Conservation (phyloP, 1,140 invertebrate genomes). For the Samia ricini region DNA sequence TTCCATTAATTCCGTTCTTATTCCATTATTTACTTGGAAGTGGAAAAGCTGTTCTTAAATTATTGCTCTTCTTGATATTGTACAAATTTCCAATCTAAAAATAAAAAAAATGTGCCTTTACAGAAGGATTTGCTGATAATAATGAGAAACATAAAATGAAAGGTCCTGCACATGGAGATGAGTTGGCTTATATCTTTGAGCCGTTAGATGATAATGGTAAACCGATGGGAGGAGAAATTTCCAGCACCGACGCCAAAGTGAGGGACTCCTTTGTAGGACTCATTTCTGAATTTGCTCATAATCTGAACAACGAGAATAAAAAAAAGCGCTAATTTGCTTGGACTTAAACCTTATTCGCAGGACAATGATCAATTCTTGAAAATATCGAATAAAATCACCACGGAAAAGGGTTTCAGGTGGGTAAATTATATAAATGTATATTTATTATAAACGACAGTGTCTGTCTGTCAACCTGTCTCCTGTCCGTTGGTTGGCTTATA, state of each 20-base stretch:
- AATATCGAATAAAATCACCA: conserved; percentile 44
- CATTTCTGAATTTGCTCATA: conserved; percentile 82
- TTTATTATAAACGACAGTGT: no score
- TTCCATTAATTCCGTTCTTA: no score
- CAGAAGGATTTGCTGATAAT: not conserved
- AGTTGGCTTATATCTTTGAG: conserved; percentile 83
- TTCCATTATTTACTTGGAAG: no score
- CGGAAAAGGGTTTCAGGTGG: conserved; percentile 65
- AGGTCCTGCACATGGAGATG: conserved; percentile 82
- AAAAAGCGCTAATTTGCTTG: conserved; percentile 34
- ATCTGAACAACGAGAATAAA: conserved; percentile 28
- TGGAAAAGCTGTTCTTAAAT: no score
- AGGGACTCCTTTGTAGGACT: conserved; percentile 81
- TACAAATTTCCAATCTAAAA: not conserved
- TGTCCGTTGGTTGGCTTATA: no score
- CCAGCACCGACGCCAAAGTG: conserved; percentile 79
- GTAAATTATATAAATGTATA: conserved; percentile 8
- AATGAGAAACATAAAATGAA: conserved; percentile 29
- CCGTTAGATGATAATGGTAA: conserved; percentile 79
- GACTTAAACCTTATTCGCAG: conserved; percentile 36
- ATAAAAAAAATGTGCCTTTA: not conserved
- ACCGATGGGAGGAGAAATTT: conserved; percentile 55
- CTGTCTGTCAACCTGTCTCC: no score
- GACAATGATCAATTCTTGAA: conserved; percentile 54
- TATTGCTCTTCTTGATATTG: no score